Evolutionary conservation across 2,797 vertebrate genomes (phyloP).

Genomic region (Melanotaenia nigrans): DNA sequence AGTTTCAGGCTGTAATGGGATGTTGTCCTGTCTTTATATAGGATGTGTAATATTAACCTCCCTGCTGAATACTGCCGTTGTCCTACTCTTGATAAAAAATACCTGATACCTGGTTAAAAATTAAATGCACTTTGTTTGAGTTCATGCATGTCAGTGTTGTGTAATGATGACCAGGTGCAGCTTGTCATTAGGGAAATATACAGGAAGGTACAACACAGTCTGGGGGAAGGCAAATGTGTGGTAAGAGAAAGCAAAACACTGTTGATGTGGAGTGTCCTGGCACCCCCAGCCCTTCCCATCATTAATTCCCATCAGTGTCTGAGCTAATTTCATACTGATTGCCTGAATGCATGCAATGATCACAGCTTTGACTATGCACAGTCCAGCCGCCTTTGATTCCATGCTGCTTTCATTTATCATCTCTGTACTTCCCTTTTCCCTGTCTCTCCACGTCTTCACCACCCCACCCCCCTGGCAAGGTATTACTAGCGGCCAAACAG

Average conservation of each 20-base stretch:
- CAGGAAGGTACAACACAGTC: slow-evolving; percentile 34
- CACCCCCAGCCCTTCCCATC: slow-evolving; percentile 39
- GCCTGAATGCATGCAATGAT: slow-evolving; percentile 45
- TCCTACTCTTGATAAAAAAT: slow-evolving; percentile 11
- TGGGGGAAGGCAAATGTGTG: slow-evolving; percentile 27
- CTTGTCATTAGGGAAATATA: slow-evolving; percentile 39
- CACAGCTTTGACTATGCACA: slow-evolving; percentile 49
- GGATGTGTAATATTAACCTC: slow-evolving; percentile 28
- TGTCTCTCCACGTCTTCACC: slow-evolving; percentile 45
- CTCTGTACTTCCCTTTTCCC: slow-evolving; percentile 35
- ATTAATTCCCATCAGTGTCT: slow-evolving; percentile 61
- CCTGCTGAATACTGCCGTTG: slow-evolving; percentile 25
- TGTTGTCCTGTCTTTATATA: slow-evolving; percentile 2
- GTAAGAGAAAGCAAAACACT: slow-evolving; percentile 31
- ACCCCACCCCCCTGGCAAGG: slow-evolving; percentile 43
- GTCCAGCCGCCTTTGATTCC: slow-evolving; percentile 56
- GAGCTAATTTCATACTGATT: slow-evolving; percentile 51
- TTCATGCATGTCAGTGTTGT: slow-evolving; percentile 15
- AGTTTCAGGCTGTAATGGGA: slow-evolving; percentile 28
- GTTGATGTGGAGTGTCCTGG: slow-evolving; percentile 45
- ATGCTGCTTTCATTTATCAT: slow-evolving; percentile 61
- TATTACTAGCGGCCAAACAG: slow-evolving; percentile 71
- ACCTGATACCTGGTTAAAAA: slow-evolving; percentile 9
- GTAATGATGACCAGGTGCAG: slow-evolving; percentile 46
- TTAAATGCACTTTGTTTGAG: slow-evolving; percentile 24